Conservation (phyloP, 2,113 vertebrate genomes). For the Erythrocercus mccallii region DNA sequence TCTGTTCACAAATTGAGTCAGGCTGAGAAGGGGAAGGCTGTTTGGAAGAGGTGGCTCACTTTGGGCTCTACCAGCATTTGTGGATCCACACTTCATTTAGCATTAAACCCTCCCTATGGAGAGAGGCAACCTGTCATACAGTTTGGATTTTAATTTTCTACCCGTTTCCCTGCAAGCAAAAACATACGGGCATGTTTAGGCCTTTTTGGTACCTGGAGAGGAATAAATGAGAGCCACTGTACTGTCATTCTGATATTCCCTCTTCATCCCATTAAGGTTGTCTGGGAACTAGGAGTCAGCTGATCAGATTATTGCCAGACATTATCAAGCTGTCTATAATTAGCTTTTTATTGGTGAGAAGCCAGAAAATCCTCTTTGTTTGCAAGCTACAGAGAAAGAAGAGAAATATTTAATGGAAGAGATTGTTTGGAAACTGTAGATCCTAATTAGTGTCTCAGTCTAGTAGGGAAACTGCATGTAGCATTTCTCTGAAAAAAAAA, state of each 20-base stretch:
- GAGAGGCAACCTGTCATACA: conserved; percentile 1
- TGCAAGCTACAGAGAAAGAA: conserved; percentile 38
- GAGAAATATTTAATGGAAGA: conserved; percentile 26
- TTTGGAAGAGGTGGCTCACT: not conserved
- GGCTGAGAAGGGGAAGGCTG: not conserved
- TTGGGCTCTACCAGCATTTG: not conserved
- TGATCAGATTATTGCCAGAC: conserved; percentile 51
- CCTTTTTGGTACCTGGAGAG: conserved; percentile 18
- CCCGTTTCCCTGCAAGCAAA: not conserved
- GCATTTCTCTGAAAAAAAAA: not conserved
- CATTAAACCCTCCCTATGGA: conserved; percentile 28
- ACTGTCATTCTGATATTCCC: not conserved
- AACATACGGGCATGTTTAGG: conserved; percentile 6
- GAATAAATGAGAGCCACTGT: not conserved
- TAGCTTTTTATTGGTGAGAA: conserved; percentile 45
- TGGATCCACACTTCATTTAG: conserved; percentile 29
- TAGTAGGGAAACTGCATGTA: not conserved
- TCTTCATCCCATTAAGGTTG: conserved; percentile 26
- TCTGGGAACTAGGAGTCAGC: conserved; percentile 9
- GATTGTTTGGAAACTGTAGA: conserved; percentile 28
- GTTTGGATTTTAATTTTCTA: conserved; percentile 20
- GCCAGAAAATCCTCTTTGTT: conserved; percentile 52
- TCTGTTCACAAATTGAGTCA: not conserved
- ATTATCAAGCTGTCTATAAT: conserved; percentile 60
- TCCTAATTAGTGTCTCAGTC: conserved; percentile 26